phyloP scores from a whole-genome alignment of 2,113 vertebrate genomes.

The Tachuris rubrigastra region DNA sequence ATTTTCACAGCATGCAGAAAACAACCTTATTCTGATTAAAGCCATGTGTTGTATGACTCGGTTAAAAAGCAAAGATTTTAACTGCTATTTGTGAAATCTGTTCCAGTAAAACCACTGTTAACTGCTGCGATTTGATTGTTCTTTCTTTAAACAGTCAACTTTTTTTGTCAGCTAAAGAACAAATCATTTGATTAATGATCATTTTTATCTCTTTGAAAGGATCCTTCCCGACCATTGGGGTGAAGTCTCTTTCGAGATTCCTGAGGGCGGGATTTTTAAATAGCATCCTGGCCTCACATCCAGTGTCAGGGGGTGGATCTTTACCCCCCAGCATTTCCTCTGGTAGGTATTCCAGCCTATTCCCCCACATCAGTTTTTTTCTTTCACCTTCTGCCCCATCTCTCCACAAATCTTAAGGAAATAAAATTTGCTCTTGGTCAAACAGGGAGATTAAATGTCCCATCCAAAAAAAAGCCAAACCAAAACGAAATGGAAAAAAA shows the following conservation, averaged over 20 bases:
- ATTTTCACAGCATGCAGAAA: background rate
- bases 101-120: background rate
- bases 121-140: background rate
- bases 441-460: background rate
- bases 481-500: background rate
- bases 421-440: background rate
- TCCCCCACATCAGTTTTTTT: background rate
- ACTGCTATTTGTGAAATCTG: background rate
- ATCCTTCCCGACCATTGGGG: constrained; percentile 79
- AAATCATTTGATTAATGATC: constrained; percentile 58
- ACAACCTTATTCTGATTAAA: background rate
- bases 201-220: constrained; percentile 79
- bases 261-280: constrained; percentile 80
- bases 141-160: constrained; percentile 41
- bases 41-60: background rate
- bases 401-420: background rate
- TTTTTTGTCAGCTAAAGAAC: constrained; percentile 31
- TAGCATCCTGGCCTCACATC: constrained; percentile 76
- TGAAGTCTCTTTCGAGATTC: constrained; percentile 81
- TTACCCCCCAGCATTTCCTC: constrained; percentile 78
- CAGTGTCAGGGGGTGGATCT: constrained; percentile 76
- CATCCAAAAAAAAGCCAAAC: background rate
- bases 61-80: constrained; percentile 6
- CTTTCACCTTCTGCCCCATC: background rate
- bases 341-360: constrained; percentile 73